Conservation (phyloP, 2,113 vertebrate species). For the Psilopsiagon aurifrons region DNA sequence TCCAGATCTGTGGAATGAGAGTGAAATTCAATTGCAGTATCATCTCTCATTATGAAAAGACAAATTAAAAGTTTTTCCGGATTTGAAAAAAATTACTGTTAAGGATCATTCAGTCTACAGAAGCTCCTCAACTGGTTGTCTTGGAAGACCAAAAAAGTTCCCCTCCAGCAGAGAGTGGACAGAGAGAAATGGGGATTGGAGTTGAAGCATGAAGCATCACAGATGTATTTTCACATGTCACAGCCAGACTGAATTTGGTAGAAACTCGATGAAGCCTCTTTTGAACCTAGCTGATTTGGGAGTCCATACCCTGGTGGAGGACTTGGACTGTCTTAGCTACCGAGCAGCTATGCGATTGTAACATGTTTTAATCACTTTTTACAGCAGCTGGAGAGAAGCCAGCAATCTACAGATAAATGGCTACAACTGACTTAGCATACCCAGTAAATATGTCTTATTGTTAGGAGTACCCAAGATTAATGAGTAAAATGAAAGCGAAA, state of each 20-base stretch:
- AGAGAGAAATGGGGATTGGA: not conserved
- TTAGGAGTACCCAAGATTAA: slow-evolving; percentile 29
- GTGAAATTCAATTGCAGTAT: not conserved
- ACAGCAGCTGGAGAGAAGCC: slow-evolving; percentile 15
- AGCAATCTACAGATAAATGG: slow-evolving; percentile 7
- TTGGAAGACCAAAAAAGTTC: not conserved
- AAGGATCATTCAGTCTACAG: not conserved
- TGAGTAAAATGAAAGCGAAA: slow-evolving; percentile 33
- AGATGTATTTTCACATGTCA: not conserved
- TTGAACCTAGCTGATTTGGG: not conserved
- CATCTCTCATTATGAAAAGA: not conserved
- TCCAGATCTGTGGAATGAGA: not conserved
- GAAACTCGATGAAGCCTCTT: not conserved
- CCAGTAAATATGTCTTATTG: slow-evolving; percentile 17
- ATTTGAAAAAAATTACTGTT: not conserved
- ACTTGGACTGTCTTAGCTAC: not conserved
- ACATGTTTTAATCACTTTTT: not conserved
- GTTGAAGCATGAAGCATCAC: not conserved
- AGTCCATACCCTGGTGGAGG: not conserved
- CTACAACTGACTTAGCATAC: not conserved
- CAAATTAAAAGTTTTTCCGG: not conserved
- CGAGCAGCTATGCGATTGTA: not conserved
- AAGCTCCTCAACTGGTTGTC: not conserved
- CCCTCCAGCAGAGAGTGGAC: not conserved
- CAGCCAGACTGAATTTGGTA: not conserved